phyloP scores from a whole-genome alignment of 1,140 invertebrate genomes.

The Bombus picipes region DNA sequence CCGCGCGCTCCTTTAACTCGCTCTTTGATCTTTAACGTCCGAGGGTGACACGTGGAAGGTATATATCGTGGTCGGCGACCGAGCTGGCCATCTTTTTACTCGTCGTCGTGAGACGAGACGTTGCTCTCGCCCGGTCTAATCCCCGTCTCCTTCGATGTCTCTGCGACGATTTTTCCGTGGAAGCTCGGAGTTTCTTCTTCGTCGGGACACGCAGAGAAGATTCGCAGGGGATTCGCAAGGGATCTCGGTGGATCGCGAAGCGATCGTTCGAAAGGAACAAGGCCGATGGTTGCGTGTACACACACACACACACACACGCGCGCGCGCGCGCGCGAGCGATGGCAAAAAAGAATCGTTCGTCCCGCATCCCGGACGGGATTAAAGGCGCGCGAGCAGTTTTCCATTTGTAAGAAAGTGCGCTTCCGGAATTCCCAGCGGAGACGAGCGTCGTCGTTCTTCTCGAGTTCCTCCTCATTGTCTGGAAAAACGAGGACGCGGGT shows the following conservation, averaged over 20 bases:
- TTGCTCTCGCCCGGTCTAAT: neutral
- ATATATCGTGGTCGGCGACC: neutral
- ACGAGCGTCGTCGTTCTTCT: conserved; percentile 56
- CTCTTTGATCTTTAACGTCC: neutral
- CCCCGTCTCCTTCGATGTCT: conserved; percentile 40
- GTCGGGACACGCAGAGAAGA: neutral
- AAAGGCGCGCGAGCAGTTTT: conserved; percentile 72
- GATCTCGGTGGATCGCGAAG: conserved; percentile 20
- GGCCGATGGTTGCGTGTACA: too few species aligned
- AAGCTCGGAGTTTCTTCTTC: conserved; percentile 21
- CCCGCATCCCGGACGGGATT: conserved; percentile 70
- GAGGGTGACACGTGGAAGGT: too few species aligned
- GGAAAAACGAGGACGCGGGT: conserved; percentile 64
- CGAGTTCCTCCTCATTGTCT: conserved; percentile 68
- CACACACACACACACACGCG: neutral
- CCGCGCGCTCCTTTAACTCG: neutral
- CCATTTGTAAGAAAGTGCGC: conserved; percentile 78
- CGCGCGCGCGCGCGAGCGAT: too few species aligned
- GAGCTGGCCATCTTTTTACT: neutral
- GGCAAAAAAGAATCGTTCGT: conserved; percentile 62
- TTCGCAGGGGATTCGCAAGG: conserved; percentile 27
- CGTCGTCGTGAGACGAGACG: neutral
- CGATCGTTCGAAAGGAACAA: conserved; percentile 26
- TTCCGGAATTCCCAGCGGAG: conserved; percentile 68
- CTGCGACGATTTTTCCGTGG: neutral